Conservation (phyloP, 2,797 vertebrate species). For the Syngnathus rostellatus region DNA sequence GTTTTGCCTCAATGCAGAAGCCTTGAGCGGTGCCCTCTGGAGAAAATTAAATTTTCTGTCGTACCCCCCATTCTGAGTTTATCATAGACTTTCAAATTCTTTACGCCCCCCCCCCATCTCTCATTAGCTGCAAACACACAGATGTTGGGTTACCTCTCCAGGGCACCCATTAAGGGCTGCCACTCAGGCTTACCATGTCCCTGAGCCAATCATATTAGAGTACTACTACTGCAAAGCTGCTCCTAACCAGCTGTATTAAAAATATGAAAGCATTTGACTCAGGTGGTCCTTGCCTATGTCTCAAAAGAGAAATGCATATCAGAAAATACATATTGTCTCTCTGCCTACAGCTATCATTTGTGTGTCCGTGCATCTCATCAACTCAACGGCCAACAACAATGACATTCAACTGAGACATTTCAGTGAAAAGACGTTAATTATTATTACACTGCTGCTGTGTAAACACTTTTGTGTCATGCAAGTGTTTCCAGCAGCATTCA, state of each 20-base stretch:
- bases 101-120: conserved; percentile 50
- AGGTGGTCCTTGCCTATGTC: conserved; percentile 38
- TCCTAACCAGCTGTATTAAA: conserved; percentile 46
- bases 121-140: conserved; percentile 76
- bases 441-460: background rate
- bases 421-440: background rate
- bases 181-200: conserved; percentile 58
- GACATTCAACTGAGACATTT: background rate
- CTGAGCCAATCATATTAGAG: conserved; percentile 65
- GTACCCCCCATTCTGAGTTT: conserved; percentile 54
- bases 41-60: conserved; percentile 58
- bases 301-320: conserved; percentile 9
- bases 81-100: conserved; percentile 65
- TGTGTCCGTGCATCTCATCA: background rate
- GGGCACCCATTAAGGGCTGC: conserved; percentile 73
- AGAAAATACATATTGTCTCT: too few species aligned
- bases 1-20: conserved; percentile 47
- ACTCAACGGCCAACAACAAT: background rate
- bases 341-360: too few species aligned
- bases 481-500: background rate
- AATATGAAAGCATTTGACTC: conserved; percentile 42
- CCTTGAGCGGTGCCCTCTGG: conserved; percentile 55
- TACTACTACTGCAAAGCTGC: conserved; percentile 28
- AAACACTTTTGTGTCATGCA: background rate
- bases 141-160: conserved; percentile 70